Evolutionary conservation across 2,113 vertebrate genomes (phyloP), one percentile per base, ranked within the genome.

Genomic region (Anguilla japonica): DNA sequence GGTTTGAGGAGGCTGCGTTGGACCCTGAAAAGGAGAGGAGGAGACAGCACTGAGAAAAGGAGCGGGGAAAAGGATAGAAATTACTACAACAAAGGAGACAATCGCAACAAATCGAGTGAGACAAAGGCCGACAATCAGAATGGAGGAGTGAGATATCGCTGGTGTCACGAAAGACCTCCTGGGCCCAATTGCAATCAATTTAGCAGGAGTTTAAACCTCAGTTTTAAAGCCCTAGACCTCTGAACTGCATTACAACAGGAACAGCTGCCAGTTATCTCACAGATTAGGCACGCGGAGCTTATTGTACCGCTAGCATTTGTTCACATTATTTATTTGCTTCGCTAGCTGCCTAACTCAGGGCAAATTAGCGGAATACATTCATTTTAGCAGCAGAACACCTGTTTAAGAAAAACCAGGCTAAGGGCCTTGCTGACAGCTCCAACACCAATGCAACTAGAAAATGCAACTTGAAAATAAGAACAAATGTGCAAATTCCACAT

Each of bases 1-100:
- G 98, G 90, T 98, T 97, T 39, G 98, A 97, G 0, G 98, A 99
- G 29, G 98, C 96, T 26, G 98, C 97, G 0, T 97, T 98, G 63
- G 98, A 99, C 5, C 98, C 98, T 99, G 16, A 89, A 82, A 87
- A 80, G 18, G 53, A 15, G 0, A 5, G 46, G 26, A 43, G 75
- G 60, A 53, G 2, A 34, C 26, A 83, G 29, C 20, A 3, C 9
- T 18, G 26, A 2, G 3, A 57, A 83, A 67, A 67, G 22, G 22
- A 60, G 57, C 57, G 14, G 13, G 13, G 57, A 60, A 67, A 67
- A 67, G 2, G 60, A 4, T 26, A 67, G 60, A 67, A 67, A 67
- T 26, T 67, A 26, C 60, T 26, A 67, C 4, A 26, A 67, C 60
- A 67, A 26, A 67, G 60, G 20, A 67, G 60, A 20, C 18, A 67